phyloP scores from a whole-genome alignment of 2,113 vertebrate species.

The Muntiacus muntjak region DNA sequence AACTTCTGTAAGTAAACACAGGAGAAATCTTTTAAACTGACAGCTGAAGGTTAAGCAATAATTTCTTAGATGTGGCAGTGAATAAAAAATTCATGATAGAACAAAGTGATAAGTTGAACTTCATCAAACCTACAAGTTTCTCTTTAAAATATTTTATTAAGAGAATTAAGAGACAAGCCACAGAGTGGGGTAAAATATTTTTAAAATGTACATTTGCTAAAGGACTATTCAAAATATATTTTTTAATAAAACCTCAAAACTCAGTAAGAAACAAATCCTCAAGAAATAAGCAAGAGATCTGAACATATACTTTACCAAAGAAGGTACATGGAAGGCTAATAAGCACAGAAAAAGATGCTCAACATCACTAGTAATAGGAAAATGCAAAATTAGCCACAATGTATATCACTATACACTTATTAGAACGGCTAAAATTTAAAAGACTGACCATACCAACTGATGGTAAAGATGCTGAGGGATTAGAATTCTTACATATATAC shows the following conservation, averaged over 20 bases:
- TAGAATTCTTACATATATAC: neutral
- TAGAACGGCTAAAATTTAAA: neutral
- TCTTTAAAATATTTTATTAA: neutral
- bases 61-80: neutral
- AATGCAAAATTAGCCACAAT: neutral
- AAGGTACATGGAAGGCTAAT: neutral
- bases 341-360: neutral
- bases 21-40: neutral
- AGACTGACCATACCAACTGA: neutral
- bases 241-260: neutral
- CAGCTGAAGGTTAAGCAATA: neutral
- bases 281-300: neutral
- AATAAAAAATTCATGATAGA: neutral
- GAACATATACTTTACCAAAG: neutral
- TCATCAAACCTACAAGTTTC: neutral
- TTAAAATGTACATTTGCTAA: neutral
- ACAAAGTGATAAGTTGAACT: neutral
- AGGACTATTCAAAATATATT: neutral
- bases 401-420: neutral
- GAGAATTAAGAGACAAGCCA: neutral
- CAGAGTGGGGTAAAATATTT: neutral
- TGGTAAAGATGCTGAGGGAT: neutral
- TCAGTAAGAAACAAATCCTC: neutral
- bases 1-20: neutral
- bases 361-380: neutral